Percentiles rank a stretch among this genome's conserved stretches.
These are phyloP conservation scores for Microtus ochrogaster DNA, from an alignment of 2,113 vertebrate species.

Conservation along the genomic window DNA sequence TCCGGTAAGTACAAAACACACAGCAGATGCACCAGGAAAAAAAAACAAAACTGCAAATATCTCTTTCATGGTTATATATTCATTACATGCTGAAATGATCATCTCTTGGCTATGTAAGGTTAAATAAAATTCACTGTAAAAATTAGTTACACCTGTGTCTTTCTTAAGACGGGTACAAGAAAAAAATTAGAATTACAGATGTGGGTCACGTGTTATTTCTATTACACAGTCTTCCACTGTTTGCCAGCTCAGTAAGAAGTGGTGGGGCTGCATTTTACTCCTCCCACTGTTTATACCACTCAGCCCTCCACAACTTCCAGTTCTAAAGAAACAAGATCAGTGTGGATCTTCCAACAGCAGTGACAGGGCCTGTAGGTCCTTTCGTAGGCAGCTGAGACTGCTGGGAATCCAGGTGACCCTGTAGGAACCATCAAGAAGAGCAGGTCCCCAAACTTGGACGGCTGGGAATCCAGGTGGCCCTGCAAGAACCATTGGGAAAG, in stretches of 20 bases:
- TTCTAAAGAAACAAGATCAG: neutral
- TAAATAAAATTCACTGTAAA: conserved; percentile 15
- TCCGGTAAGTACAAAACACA: neutral
- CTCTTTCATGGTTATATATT: conserved; percentile 5
- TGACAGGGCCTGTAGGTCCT: neutral
- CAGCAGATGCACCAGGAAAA: neutral
- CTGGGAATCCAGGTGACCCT: neutral
- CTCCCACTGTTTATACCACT: neutral
- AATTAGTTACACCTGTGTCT: conserved; percentile 9
- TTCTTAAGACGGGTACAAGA: neutral
- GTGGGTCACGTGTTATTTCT: neutral
- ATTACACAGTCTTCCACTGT: neutral
- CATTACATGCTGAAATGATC: conserved; percentile 11
- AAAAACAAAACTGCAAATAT: neutral
- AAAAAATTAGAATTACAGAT: neutral
- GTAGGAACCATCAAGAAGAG: accelerated
- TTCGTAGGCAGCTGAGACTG: neutral
- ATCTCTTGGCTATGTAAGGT: neutral
- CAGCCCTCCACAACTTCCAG: neutral
- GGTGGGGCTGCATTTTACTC: too few species aligned
- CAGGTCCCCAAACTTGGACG: too few species aligned
- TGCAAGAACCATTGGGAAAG: accelerated
- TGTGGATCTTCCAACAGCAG: neutral
- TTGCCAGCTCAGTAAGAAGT: neutral
- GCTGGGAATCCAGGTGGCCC: neutral